Base-by-base conservation (phyloP, 37 sponge, comb jelly and placozoan species). In the Chondrilla cf. caribensis region DNA sequence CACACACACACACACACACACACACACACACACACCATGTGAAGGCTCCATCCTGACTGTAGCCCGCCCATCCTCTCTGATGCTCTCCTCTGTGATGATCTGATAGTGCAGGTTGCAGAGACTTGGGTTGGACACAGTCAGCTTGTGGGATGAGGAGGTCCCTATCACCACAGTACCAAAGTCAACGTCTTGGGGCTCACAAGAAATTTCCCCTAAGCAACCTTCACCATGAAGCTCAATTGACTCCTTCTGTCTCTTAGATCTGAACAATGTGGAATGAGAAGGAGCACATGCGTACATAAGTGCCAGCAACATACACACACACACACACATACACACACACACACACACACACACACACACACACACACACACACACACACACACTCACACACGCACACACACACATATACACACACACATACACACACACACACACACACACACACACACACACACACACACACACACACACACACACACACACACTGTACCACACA, bases 151-250 rank as follows among this genome's bases (percentile, higher is more conserved):
- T 29, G 75, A 38, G 18, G 87, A 82, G 24, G 89, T 83, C 26
- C 93, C 91, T 2, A 96, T 81, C 29, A 90, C 83, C 54, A 89
- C 71, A 18, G 84, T 89, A 42, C 89, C 89, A 86, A 81, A 92
- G 58, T 92, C 86, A 6, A 92, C 58, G 6, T 24, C 58, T 19
- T 37, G 19, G 7, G 91, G 84, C 15, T 54, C 36, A 62, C 89
- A 88, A 87, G 87, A 71, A 19, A 79, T 21, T 33, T 33, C 32
- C 3, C 76, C 76, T 21, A 73, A n/a, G 36, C 76, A 73, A 11
- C 76, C 76, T 42, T 73, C 42, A 9, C 76, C 76, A 22, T 73
- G 76, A 2, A 73, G 76, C 76, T 40, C 76, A n/a, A 73, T 2
- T 8, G 41, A 4, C 41, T 43, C 42, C 76, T 73, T 73, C 18